Conservation (phyloP, 2,113 vertebrate species). For the Passer domesticus region DNA sequence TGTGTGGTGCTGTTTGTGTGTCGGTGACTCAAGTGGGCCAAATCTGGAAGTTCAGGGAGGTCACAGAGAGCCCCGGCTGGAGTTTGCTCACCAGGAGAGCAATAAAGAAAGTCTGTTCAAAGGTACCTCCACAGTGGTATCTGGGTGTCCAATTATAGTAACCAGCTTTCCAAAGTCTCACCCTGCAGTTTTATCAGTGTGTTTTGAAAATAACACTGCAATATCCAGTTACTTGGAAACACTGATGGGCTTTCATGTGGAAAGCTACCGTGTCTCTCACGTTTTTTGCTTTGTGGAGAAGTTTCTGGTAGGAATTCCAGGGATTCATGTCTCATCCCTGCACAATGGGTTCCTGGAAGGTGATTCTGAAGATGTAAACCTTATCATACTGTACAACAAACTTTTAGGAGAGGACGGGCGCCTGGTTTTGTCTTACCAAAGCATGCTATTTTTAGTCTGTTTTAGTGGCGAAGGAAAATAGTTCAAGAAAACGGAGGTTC, state of each 20-base stretch:
- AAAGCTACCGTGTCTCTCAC: background rate
- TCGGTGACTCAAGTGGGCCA: background rate
- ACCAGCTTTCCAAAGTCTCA: background rate
- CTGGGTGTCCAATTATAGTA: background rate
- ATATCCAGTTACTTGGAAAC: background rate
- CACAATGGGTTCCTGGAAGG: background rate
- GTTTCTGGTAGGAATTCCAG: background rate
- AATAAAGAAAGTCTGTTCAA: background rate
- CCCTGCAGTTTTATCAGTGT: background rate
- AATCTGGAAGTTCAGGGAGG: background rate
- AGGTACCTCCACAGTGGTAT: background rate
- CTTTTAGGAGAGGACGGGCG: background rate
- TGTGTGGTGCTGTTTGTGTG: background rate
- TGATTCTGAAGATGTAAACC: background rate
- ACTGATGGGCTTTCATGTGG: background rate
- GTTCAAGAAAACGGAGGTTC: background rate
- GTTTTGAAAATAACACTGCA: background rate
- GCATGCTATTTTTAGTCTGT: background rate
- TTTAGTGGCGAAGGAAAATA: background rate
- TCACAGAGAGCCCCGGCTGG: background rate
- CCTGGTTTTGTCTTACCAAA: background rate
- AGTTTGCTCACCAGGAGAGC: background rate
- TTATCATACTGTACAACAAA: background rate
- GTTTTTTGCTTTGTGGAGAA: background rate
- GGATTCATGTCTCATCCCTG: background rate